Percentiles rank a stretch among this genome's conserved stretches.
Conservation (phyloP, 2,888 invertebrate genomes). For the Amphipyra tragopoginis region DNA sequence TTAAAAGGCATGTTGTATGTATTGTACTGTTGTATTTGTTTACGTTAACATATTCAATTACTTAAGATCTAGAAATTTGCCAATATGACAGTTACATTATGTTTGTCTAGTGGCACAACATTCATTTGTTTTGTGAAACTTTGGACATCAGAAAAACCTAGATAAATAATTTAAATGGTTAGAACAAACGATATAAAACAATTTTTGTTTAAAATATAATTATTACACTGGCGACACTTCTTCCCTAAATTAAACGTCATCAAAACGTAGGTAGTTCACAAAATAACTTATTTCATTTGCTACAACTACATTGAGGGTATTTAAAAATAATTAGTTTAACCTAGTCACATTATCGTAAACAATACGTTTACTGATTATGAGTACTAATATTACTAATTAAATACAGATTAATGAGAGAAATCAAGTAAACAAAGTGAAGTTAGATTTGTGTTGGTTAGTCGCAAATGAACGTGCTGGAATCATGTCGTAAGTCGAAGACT, state of each 20-base stretch:
- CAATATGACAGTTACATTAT: neutral
- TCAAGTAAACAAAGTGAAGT: conserved; percentile 20
- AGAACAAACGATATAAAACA: neutral
- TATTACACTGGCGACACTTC: no score
- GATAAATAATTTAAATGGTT: no score
- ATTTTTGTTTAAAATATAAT: neutral
- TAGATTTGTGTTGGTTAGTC: conserved; percentile 38
- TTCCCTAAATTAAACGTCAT: neutral
- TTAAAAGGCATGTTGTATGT: conserved; percentile 1
- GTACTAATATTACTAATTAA: conserved; percentile 20
- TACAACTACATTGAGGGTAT: conserved; percentile 16
- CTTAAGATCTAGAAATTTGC: neutral
- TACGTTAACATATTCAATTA: neutral
- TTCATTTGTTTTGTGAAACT: no score
- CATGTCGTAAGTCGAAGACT: conserved; percentile 38
- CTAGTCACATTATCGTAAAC: conserved; percentile 11
- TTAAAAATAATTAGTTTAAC: conserved; percentile 21
- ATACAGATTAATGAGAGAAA: conserved; percentile 25
- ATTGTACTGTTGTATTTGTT: neutral
- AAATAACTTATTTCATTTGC: neutral
- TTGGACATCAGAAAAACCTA: no score
- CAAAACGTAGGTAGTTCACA: conserved; percentile 15
- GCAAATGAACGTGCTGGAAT: conserved; percentile 54
- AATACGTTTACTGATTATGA: conserved; percentile 24
- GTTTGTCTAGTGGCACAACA: neutral